Conservation (phyloP, 2,888 invertebrate species). For the Leucophenga montana region DNA sequence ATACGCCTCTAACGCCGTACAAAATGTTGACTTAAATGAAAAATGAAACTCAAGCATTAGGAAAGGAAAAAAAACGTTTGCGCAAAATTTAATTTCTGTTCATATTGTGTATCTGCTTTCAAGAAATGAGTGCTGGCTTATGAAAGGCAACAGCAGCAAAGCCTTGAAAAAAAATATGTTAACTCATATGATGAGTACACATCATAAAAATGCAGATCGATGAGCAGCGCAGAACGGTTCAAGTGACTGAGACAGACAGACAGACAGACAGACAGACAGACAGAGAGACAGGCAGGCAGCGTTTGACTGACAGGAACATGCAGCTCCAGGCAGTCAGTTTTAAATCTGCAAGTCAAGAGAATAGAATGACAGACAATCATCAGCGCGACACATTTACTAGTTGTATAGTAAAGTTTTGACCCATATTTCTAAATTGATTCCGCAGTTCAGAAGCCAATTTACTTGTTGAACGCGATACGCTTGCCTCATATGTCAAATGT, state of each 20-base stretch:
- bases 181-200: not conserved
- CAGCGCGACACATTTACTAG: too few relatives aligned
- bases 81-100: conserved; percentile 22
- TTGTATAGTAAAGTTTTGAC: too few relatives aligned
- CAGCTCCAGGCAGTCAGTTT: too few relatives aligned
- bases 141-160: not conserved
- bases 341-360: too few relatives aligned
- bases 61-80: conserved; percentile 2
- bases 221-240: not conserved
- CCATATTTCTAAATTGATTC: too few relatives aligned
- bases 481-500: too few relatives aligned
- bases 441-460: too few relatives aligned
- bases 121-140: not conserved
- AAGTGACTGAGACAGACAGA: not conserved
- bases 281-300: not conserved
- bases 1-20: not conserved
- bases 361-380: too few relatives aligned
- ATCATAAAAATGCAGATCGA: conserved; percentile 19
- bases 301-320: not conserved
- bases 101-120: not conserved
- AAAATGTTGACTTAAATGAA: too few relatives aligned
- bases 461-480: too few relatives aligned
- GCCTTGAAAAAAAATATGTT: not conserved
- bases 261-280: conserved; percentile 7
- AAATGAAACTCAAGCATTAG: not conserved